These are phyloP conservation scores for Dryoscopus gambensis DNA, from an alignment of 2,113 vertebrate genomes.

Conservation along the genomic window DNA sequence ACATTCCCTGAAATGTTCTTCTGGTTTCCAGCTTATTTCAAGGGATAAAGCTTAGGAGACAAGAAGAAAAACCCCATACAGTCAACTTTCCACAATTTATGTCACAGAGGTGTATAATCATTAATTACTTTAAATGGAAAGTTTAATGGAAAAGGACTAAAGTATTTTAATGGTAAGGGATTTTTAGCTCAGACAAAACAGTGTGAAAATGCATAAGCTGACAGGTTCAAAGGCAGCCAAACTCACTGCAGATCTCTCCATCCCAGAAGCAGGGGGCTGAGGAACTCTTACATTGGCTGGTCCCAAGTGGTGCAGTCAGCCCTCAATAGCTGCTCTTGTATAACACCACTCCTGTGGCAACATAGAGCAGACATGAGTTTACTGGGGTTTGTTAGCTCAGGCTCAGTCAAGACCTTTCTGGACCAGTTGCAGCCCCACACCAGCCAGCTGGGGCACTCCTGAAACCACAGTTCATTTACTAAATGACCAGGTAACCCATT, in stretches of 20 bases:
- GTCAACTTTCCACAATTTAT: neutral
- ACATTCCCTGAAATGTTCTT: neutral
- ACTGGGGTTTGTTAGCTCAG: neutral
- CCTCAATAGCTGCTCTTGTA: neutral
- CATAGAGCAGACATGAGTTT: neutral
- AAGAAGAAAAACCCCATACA: neutral
- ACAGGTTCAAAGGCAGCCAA: neutral
- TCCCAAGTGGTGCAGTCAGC: neutral
- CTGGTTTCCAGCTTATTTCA: neutral
- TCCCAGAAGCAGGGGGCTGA: neutral
- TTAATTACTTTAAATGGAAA: neutral
- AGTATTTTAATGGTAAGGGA: neutral
- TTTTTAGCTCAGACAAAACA: neutral
- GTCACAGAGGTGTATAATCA: neutral
- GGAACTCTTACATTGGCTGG: neutral
- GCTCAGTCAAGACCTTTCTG: neutral
- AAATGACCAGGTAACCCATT: neutral
- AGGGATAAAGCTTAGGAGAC: neutral
- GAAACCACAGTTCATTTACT: neutral
- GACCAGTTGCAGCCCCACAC: neutral
- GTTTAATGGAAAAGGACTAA: neutral
- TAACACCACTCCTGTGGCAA: neutral
- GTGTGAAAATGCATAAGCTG: neutral
- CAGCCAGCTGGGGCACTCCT: neutral
- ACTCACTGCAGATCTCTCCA: neutral